A percentile compares a stretch with the other conserved stretches of the same genome.
These are phyloP conservation scores for Isurus oxyrinchus DNA, from an alignment of 2,113 vertebrate species.

Conservation along the genomic window DNA sequence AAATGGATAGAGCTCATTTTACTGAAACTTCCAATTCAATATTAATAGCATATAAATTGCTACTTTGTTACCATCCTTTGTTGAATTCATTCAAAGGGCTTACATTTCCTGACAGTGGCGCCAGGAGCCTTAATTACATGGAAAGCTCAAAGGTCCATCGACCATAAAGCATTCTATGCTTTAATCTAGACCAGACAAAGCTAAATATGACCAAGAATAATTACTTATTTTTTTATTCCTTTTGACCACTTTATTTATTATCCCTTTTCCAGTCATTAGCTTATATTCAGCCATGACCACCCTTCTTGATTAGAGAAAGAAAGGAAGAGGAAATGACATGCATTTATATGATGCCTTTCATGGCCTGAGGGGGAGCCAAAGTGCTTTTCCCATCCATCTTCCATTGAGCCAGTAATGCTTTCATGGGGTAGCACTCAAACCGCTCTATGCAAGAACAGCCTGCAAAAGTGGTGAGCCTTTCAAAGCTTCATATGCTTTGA, in stretches of 20 bases:
- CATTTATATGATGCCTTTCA: neutral
- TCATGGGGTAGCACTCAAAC: neutral
- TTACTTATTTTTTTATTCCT: neutral
- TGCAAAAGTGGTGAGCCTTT: neutral
- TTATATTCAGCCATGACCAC: neutral
- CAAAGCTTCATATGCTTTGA: neutral
- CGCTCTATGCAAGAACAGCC: neutral
- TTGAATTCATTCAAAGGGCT: neutral
- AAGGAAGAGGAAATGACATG: neutral
- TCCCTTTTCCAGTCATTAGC: neutral
- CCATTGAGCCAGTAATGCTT: neutral
- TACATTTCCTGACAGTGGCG: neutral
- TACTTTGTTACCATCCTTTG: neutral
- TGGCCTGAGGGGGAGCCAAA: too few relatives aligned
- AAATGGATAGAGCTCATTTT: slow-evolving; percentile 11
- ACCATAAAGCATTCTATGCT: neutral
- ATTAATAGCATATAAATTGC: slow-evolving; percentile 30
- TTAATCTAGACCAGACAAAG: neutral
- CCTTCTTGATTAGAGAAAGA: neutral
- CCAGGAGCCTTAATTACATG: neutral
- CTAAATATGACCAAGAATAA: neutral
- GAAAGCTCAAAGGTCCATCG: neutral
- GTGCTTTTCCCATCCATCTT: neutral
- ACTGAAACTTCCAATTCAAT: slow-evolving; percentile 31
- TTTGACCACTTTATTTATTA: neutral